Base-by-base conservation (phyloP, 2,113 vertebrate genomes). In the Litocranius walleri region DNA sequence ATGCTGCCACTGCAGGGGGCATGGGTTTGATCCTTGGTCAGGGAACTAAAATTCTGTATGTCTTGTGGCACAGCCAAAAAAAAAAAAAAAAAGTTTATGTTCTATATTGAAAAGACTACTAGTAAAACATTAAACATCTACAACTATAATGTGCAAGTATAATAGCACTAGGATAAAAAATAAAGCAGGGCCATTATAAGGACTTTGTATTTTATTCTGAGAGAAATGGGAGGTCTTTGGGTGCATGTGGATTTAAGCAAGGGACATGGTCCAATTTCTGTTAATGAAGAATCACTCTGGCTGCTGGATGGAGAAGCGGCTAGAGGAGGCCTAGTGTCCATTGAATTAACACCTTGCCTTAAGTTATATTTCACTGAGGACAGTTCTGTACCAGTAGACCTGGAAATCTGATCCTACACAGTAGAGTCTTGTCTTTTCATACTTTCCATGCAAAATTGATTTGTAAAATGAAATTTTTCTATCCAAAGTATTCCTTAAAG, bases 391-490 rank as follows among this genome's bases (percentile, higher is more conserved):
- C 14, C 56, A 43, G 27, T 5, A 71, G 52, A 48, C 57, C 67
- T 64, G 54, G 52, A 85, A 15, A 19, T 50, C 25, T 67, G 59
- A 77, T 25, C 43, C 62, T 61, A 64, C 5, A 57, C 1, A 48
- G 29, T 17, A 40, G 29, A 62, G 25, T 43, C 54, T 64, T 84
- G 36, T 25, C 81, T 97, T 96, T 96, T 92, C 57, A 81, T 88
- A 71, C 36, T 64, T 74, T 81, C 36, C 15, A 9, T 86, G 11
- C 64, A 91, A 97, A 96, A 64, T 27, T 4, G 1, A 82, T 90
- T 83, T 92, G 45, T 84, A 93, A 92, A 90, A 52, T 84, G 45
- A 90, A 89, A 90, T 4, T 90, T 91, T 94, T 94, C 54, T 87
- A 80, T 45, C 61, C 64, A 71, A 95, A 87, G 21, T 64, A 80